Percentiles rank a stretch among this genome's conserved stretches.
These are phyloP conservation scores for Pogonomyrmex californicus DNA, from an alignment of 1,140 invertebrate genomes.

Conservation along the genomic window DNA sequence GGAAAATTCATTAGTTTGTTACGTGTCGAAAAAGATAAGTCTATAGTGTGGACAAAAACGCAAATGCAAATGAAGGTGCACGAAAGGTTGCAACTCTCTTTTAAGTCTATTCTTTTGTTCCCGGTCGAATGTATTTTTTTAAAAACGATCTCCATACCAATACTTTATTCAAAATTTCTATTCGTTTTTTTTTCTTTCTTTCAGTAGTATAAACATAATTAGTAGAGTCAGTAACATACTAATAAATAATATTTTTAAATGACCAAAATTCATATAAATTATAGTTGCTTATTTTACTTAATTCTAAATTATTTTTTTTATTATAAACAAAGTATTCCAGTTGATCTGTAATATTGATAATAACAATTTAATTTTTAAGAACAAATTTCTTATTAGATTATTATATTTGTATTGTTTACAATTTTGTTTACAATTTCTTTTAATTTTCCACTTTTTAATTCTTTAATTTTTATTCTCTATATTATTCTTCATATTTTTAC, in stretches of 20 bases:
- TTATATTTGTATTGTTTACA: neutral
- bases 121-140: neutral
- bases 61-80: slow-evolving; percentile 2
- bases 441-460: neutral
- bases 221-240: neutral
- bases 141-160: neutral
- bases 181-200: neutral
- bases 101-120: neutral
- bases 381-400: neutral
- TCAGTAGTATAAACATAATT: slow-evolving; percentile 7
- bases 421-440: no score
- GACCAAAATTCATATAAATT: neutral
- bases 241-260: neutral
- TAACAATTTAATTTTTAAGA: neutral
- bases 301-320: neutral
- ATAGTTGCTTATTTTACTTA: neutral
- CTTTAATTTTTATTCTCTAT: neutral
- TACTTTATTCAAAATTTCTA: neutral
- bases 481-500: neutral
- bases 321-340: neutral
- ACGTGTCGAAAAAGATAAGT: slow-evolving; percentile 17
- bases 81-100: neutral
- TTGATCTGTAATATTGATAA: neutral
- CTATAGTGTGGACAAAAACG: neutral
- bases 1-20: slow-evolving; percentile 43